Conservation (phyloP, 2,113 vertebrate species). For the Paracanthobrama guichenoti region DNA sequence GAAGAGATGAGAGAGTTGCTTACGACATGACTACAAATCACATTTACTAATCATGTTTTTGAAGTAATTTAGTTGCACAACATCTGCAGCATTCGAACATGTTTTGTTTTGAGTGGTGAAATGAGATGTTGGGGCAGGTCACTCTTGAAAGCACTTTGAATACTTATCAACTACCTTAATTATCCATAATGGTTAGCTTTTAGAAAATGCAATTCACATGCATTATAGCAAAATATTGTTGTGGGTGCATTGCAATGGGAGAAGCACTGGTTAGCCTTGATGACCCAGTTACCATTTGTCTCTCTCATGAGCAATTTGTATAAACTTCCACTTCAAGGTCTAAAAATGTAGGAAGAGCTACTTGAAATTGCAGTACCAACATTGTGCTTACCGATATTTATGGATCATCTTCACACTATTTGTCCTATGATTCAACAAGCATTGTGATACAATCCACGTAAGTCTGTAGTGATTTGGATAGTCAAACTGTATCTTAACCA, state of each 20-base stretch:
- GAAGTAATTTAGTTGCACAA: slow-evolving; percentile 38
- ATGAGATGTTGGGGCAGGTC: slow-evolving; percentile 4
- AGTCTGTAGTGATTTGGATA: slow-evolving; percentile 42
- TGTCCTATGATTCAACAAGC: slow-evolving; percentile 35
- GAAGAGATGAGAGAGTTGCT: slow-evolving; percentile 61
- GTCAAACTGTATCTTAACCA: slow-evolving; percentile 56
- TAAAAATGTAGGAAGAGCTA: slow-evolving; percentile 12
- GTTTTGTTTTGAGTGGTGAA: slow-evolving; percentile 12
- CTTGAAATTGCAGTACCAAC: slow-evolving; percentile 6
- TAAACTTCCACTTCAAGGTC: not conserved
- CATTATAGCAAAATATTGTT: slow-evolving; percentile 2
- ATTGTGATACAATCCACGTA: not conserved
- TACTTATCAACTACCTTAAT: slow-evolving; percentile 22
- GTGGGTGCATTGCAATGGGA: not conserved
- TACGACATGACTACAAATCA: slow-evolving; percentile 45
- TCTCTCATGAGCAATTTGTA: slow-evolving; percentile 26
- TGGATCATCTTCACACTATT: slow-evolving; percentile 31
- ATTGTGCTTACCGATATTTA: slow-evolving; percentile 3
- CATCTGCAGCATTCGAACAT: slow-evolving; percentile 10
- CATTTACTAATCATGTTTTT: slow-evolving; percentile 49
- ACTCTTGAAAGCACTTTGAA: slow-evolving; percentile 33
- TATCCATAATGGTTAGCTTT: not conserved
- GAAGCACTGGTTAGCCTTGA: not conserved
- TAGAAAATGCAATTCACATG: not conserved
- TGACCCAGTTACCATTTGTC: not conserved